Evolutionary conservation across 1,140 invertebrate species (phyloP).

Genomic region (Brachionus koreanus): DNA sequence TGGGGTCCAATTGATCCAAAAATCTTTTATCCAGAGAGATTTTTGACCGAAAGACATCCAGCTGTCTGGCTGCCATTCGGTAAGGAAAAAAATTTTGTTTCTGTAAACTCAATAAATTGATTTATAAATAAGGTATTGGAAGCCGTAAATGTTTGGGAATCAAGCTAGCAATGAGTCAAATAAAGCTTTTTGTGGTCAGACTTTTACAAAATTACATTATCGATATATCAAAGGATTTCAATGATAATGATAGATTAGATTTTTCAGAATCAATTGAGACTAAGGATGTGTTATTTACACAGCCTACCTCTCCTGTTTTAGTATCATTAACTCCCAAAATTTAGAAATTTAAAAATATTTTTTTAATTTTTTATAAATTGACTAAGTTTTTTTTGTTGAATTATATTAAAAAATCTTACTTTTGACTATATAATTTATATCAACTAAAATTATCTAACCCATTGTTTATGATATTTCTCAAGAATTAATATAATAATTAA

Average conservation of each 20-base stretch:
- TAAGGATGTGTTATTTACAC: conserved; percentile 13
- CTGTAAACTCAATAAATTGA: background rate
- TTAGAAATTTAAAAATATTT: background rate
- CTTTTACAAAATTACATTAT: conserved; percentile 12
- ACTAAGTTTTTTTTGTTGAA: too few species aligned
- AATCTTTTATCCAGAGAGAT: conserved; percentile 39
- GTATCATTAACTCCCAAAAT: background rate
- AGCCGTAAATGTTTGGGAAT: conserved; percentile 39
- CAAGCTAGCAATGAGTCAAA: conserved; percentile 40
- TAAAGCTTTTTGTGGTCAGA: conserved; percentile 41
- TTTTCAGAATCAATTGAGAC: conserved; percentile 13
- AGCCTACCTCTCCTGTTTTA: background rate
- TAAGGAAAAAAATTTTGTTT: background rate
- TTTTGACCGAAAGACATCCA: conserved; percentile 33
- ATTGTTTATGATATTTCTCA: too few species aligned
- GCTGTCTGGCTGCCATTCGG: conserved; percentile 38
- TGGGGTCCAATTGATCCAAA: conserved; percentile 43
- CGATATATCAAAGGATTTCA: background rate
- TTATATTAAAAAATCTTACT: too few species aligned
- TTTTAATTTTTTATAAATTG: background rate
- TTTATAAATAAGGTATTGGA: background rate
- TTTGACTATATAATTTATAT: too few species aligned
- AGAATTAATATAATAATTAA: too few species aligned
- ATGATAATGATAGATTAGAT: background rate
- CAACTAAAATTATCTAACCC: too few species aligned